These are phyloP conservation scores for Hoplias malabaricus DNA, from an alignment of 2,113 vertebrate genomes.

Conservation along the genomic window DNA sequence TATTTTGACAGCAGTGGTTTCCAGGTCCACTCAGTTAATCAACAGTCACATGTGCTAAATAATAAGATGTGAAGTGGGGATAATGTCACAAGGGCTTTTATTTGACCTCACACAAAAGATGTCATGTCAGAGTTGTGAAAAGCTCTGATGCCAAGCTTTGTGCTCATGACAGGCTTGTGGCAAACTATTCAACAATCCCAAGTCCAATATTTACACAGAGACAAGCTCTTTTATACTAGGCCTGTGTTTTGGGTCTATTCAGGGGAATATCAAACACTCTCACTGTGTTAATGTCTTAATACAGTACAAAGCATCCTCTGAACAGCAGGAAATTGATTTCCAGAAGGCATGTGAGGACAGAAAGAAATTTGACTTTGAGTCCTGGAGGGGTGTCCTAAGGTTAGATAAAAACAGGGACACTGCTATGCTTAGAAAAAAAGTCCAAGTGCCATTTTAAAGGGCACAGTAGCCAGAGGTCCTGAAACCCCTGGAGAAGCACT, in stretches of 20 bases:
- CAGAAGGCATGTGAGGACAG: not conserved
- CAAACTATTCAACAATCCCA: slow-evolving; percentile 3
- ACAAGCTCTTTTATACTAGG: not conserved
- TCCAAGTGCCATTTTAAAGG: slow-evolving; percentile 62
- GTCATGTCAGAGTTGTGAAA: not conserved
- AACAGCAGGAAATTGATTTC: not conserved
- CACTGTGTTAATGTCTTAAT: not conserved
- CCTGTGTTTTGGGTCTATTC: not conserved
- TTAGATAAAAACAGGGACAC: slow-evolving; percentile 4
- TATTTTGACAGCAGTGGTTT: not conserved
- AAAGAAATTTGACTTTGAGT: not conserved
- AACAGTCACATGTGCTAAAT: not conserved
- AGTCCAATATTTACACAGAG: slow-evolving; percentile 12
- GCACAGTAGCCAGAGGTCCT: slow-evolving; percentile 42
- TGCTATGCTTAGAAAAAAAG: slow-evolving; percentile 48
- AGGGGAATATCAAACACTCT: slow-evolving; percentile 6
- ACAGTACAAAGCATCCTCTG: not conserved
- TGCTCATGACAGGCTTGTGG: not conserved
- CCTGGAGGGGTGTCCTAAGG: not conserved
- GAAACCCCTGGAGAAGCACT: not conserved
- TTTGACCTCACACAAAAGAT: not conserved
- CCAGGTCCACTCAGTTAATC: not conserved
- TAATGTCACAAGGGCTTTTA: slow-evolving; percentile 9
- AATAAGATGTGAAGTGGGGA: not conserved
- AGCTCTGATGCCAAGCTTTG: not conserved